These are phyloP conservation scores for Eueremaeus valkanovi DNA, from an alignment of 2,888 invertebrate genomes.

Conservation along the genomic window DNA sequence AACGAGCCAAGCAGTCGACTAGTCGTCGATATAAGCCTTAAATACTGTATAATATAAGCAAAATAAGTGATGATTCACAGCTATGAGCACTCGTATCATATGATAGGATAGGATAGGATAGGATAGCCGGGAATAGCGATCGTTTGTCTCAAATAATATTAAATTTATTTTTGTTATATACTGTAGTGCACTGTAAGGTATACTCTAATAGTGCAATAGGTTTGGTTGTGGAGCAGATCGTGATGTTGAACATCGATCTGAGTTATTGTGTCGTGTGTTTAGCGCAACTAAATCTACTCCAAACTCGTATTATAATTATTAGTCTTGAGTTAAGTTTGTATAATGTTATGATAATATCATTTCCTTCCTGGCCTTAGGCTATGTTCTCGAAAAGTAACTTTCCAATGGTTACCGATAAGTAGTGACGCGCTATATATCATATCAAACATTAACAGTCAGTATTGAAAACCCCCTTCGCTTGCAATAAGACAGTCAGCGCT, in stretches of 20 bases:
- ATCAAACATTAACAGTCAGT: too few relatives aligned
- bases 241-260: conserved; percentile 10
- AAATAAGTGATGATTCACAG: conserved; percentile 8
- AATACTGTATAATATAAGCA: too few relatives aligned
- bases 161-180: conserved; percentile 15
- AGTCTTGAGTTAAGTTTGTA: conserved; percentile 4
- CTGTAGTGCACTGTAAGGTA: too few relatives aligned
- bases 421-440: too few relatives aligned
- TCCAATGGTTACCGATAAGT: background rate
- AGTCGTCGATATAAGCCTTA: background rate
- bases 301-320: conserved; percentile 26
- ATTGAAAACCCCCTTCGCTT: background rate
- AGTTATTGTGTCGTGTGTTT: conserved; percentile 33
- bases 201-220: too few relatives aligned
- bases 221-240: background rate
- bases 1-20: too few relatives aligned
- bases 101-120: too few relatives aligned
- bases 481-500: conserved; percentile 24
- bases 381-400: conserved; percentile 26
- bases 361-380: conserved; percentile 32
- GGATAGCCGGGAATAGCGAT: background rate
- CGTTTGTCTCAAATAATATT: conserved; percentile 2
- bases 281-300: conserved; percentile 14
- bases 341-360: conserved; percentile 33
- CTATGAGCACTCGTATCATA: background rate